Percentiles rank a stretch among this genome's conserved stretches.
phyloP scores from a whole-genome alignment of 2,888 invertebrate species.

The Pilophorus perplexus region DNA sequence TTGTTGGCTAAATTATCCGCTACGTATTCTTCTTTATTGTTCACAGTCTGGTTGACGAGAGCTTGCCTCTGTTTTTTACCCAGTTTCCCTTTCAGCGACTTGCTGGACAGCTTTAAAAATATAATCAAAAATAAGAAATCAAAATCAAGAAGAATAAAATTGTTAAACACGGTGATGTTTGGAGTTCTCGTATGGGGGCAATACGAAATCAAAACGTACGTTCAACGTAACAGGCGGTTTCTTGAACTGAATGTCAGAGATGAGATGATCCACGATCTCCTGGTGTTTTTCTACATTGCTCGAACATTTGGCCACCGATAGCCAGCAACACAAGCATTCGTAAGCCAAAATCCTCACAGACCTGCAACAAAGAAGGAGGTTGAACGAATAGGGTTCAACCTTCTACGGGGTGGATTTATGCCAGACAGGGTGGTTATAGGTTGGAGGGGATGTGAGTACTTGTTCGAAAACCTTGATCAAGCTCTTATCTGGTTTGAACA shows the following conservation, averaged over 20 bases:
- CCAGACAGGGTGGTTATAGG: no score
- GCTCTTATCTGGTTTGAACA: background rate
- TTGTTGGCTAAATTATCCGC: conserved; percentile 22
- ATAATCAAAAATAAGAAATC: background rate
- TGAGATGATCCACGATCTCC: conserved; percentile 7
- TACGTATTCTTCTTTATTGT: conserved; percentile 17
- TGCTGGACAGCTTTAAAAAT: conserved; percentile 2
- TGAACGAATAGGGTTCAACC: no score
- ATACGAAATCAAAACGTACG: background rate
- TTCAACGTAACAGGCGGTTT: conserved; percentile 25
- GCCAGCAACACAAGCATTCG: conserved; percentile 13
- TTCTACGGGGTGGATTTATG: no score
- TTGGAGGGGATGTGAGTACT: no score
- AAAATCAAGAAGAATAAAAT: background rate
- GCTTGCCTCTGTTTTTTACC: conserved; percentile 29
- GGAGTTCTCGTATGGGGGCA: no score
- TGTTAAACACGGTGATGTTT: no score
- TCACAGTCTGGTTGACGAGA: conserved; percentile 13
- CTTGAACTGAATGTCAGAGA: conserved; percentile 19
- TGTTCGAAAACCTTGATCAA: no score
- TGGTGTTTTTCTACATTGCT: conserved; percentile 11
- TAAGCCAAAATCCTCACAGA: conserved; percentile 8
- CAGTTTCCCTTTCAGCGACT: conserved; percentile 20
- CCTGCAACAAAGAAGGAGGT: conserved; percentile 18
- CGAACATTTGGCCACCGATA: conserved; percentile 14